Base-by-base conservation (phyloP, 2,888 invertebrate species). In the Zaprionus bogoriensis region DNA sequence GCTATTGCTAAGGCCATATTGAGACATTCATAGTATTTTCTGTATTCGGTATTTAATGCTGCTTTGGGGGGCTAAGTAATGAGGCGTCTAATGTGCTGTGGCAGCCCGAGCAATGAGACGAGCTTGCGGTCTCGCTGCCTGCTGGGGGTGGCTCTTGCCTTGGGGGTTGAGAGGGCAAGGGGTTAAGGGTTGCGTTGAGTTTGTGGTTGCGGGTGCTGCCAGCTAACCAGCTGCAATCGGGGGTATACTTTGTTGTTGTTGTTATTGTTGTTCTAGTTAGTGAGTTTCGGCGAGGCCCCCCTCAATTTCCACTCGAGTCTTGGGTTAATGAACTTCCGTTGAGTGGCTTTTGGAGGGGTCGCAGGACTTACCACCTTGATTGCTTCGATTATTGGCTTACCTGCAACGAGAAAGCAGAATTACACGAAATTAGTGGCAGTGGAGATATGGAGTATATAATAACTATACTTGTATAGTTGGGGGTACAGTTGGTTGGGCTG, bases 291-390 rank as follows among this genome's bases (percentile, higher is more conserved):
- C n/a, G n/a, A n/a, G 2, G 2, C 5, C 9, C 22, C 22, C 42
- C 38, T 23, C 5, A 4, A 5, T 28, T 28, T 23, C 23, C 2
- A n/a, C n/a, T n/a, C n/a, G n/a, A n/a, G 12, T 28, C 30, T 12
- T 12, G 39, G 69, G 81, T 84, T 71, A 81, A 81, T 77, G 85
- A 87, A 81, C 87, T 65, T 39, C 17, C 0, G 12, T 51, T 67
- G 62, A 68, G 53, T 17, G 32, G n/a, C n/a, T n/a, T n/a, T n/a
- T n/a, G n/a, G n/a, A n/a, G n/a, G n/a, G 32, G 9, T 7, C 7
- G 14, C 32, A n/a, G n/a, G 14, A 17, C 32, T 36, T 36, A 36
- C 32, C 32, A 36, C 14, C 17, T 17, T 9, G 32, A 36, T 36
- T 50, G 14, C 25, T 30, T 10, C 22, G 3, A 5, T 22, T n/a